These are phyloP conservation scores for Tenthredo distinguenda DNA, from an alignment of 2,888 invertebrate genomes.

Conservation along the genomic window DNA sequence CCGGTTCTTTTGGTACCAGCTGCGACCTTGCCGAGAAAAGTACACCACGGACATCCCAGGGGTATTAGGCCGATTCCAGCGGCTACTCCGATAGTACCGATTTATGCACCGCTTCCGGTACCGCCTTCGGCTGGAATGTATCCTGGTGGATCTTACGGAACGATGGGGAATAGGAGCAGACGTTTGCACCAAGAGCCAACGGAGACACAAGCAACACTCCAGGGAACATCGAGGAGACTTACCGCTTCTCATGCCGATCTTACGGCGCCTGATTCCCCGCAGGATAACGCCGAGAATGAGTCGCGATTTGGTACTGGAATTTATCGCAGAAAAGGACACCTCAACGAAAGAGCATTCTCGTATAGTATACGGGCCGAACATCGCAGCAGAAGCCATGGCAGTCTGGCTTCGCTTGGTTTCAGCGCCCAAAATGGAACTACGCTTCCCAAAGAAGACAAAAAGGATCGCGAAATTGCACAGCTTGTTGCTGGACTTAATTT, in stretches of 20 bases:
- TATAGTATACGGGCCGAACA: slow-evolving; percentile 97
- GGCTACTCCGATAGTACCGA: slow-evolving; percentile 79
- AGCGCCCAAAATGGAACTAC: slow-evolving; percentile 82
- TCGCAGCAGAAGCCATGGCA: slow-evolving; percentile 94
- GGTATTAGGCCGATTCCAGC: slow-evolving; percentile 76
- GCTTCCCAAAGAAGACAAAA: slow-evolving; percentile 81
- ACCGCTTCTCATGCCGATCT: slow-evolving; percentile 75
- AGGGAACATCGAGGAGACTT: slow-evolving; percentile 70
- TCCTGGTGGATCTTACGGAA: slow-evolving; percentile 80
- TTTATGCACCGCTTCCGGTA: slow-evolving; percentile 79
- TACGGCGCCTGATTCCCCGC: slow-evolving; percentile 62
- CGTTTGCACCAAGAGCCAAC: slow-evolving; percentile 62
- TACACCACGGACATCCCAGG: slow-evolving; percentile 74
- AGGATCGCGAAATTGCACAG: slow-evolving; percentile 95
- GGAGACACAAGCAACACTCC: slow-evolving; percentile 64
- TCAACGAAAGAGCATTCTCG: slow-evolving; percentile 95
- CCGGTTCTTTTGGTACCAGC: slow-evolving; percentile 81
- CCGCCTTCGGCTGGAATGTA: slow-evolving; percentile 83
- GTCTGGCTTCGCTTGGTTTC: slow-evolving; percentile 94
- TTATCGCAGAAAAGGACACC: slow-evolving; percentile 93
- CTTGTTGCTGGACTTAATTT: slow-evolving; percentile 94
- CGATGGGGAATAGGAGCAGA: slow-evolving; percentile 78
- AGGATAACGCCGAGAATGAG: slow-evolving; percentile 77
- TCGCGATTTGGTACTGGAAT: slow-evolving; percentile 90
- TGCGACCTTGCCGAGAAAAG: slow-evolving; percentile 77